Base-by-base conservation (phyloP, 1,140 invertebrate genomes). In the Ylistrum balloti region DNA sequence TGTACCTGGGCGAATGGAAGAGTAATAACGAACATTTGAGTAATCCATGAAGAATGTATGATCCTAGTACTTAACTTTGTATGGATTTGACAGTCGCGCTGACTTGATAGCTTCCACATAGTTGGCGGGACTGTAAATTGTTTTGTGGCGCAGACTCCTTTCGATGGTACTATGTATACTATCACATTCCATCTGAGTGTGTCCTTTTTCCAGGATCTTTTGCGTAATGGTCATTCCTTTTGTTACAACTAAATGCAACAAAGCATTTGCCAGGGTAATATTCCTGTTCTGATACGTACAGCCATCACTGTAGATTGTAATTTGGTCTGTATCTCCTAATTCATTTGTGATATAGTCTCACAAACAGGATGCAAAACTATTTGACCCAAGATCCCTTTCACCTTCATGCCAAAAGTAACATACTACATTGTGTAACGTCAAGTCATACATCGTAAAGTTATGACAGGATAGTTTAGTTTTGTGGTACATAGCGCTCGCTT, bases 261-360 rank as follows among this genome's bases (percentile, higher is more conserved):
- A n/a, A 7, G 87, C 32, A 74, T 88, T 91, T 2, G 35, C 38
- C 33, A 92, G 28, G n/a, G 74, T 86, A 22, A 86, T 48, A 85
- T 92, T 92, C 45, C 91, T 90, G 33, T 92, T 92, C 88, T 92
- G 89, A 33, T 92, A 92, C 0, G 89, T 90, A 88, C 89, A 92
- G 7, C 91, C 89, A 85, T 90, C 89, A 85, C 86, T 90, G 33
- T 90, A 90, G 20, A 90, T 22, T 0, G 87, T 90, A 20, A 90
- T 20, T 17, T 88, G 32, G 85, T 22, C 87, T 0, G 32, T 33
- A 33, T 28, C 35, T 88, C 20, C 33, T 3, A 34, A 20, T 20
- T 33, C 17, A n/a, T 86, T 28, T 33, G 41, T 32, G 38, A 91
- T 35, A 33, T 88, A 88, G 56, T 91, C 87, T 0, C n/a, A 38